Base-by-base conservation (phyloP, 2,888 invertebrate species). In the Calameuta idolon region DNA sequence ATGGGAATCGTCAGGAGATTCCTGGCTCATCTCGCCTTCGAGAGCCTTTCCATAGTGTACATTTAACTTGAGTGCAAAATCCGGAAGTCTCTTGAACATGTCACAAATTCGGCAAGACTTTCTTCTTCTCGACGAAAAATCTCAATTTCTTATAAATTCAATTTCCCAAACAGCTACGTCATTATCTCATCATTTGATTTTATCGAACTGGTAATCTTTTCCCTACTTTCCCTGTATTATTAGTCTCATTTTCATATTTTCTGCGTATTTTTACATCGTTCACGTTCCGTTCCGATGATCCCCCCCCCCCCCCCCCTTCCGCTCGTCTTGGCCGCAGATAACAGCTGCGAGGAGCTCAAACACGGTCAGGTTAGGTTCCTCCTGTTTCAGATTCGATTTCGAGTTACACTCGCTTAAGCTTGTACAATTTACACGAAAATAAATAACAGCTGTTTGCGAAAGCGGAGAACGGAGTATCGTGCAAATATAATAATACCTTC, bases 121-220 rank as follows among this genome's bases (percentile, higher is more conserved):
- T 55, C 55, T 15, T 23, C 23, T 55, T 55, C 23, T 23, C 23
- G 23, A 23, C 23, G 55, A 55, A 55, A 55, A 23, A 55, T 55
- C 55, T 55, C 9, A 55, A 55, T 55, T 55, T 55, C 55, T 55
- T 55, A 55, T 15, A 23, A 55, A 55, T 55, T 55, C 9, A 9
- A 55, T 55, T 23, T 23, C 2, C 55, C 23, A 23, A 55, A 2
- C 5, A 40, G 15, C 40, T 40, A 40, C 40, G 4, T 40, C 40
- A 15, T 85, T 83, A 85, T 85, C 84, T 85, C 83, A 86, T 86
- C 84, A 87, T 87, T 86, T 84, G 83, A 83, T 87, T 85, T 86
- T 79, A 79, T 69, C 81, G 81, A 86, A 85, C 83, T 84, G 23
- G 2, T 2, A 55, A 23, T 55, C 31, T 31, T 4, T 11, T 40